phyloP scores from a whole-genome alignment of 2,113 vertebrate species.

The Siphamia tubifer region DNA sequence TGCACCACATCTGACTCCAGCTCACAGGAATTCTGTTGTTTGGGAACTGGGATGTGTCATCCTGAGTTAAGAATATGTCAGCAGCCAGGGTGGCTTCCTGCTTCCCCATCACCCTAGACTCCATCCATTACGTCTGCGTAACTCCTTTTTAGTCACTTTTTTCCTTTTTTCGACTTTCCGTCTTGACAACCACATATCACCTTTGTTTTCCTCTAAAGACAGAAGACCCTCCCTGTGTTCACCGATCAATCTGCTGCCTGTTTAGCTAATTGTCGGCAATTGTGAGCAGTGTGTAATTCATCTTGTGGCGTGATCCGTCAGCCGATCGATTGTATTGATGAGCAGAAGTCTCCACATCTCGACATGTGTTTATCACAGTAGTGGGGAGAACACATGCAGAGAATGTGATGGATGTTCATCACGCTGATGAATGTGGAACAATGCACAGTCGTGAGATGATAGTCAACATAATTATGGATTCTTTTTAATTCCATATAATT shows the following conservation, averaged over 20 bases:
- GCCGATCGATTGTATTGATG: slow-evolving; percentile 54
- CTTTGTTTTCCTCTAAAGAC: neutral
- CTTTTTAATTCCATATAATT: neutral
- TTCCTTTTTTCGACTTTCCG: neutral
- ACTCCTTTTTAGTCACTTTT: neutral
- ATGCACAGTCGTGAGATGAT: neutral
- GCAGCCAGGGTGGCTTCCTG: slow-evolving; percentile 25
- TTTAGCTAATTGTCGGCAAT: slow-evolving; percentile 71
- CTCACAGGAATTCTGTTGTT: slow-evolving; percentile 36
- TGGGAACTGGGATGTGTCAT: slow-evolving; percentile 46
- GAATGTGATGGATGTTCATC: neutral
- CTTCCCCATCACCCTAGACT: neutral
- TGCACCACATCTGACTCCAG: neutral
- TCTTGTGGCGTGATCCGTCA: slow-evolving; percentile 56
- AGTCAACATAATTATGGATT: neutral
- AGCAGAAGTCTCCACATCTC: slow-evolving; percentile 13
- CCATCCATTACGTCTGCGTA: neutral
- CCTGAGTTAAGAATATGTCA: slow-evolving; percentile 21
- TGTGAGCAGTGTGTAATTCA: slow-evolving; percentile 46
- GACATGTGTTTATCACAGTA: slow-evolving; percentile 51
- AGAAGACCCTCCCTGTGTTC: neutral
- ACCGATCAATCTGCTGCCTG: slow-evolving; percentile 54
- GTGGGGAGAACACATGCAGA: slow-evolving; percentile 2
- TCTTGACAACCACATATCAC: neutral
- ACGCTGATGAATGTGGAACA: slow-evolving; percentile 14